phyloP scores from a whole-genome alignment of 2,113 vertebrate species.

The Glaucomys volans region DNA sequence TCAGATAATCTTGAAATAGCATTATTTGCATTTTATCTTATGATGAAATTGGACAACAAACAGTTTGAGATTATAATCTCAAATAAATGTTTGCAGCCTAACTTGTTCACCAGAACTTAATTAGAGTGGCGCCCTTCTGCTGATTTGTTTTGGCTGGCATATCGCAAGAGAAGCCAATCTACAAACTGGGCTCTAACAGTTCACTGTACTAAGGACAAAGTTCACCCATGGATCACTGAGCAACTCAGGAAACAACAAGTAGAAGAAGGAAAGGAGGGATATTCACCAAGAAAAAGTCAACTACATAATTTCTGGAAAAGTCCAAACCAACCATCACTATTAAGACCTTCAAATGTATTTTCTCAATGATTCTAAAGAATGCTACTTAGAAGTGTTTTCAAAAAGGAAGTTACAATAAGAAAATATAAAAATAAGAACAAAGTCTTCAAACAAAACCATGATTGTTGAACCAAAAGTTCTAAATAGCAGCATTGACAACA shows the following conservation, averaged over 20 bases:
- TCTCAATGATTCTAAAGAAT: slow-evolving; percentile 33
- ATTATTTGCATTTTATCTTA: background rate
- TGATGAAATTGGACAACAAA: slow-evolving; percentile 38
- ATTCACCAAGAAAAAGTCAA: background rate
- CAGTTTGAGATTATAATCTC: slow-evolving; percentile 38
- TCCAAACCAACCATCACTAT: background rate
- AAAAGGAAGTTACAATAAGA: background rate
- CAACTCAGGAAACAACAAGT: background rate
- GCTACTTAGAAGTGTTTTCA: background rate
- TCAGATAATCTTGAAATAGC: background rate
- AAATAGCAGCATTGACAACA: background rate
- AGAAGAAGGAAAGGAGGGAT: background rate
- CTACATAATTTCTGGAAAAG: background rate
- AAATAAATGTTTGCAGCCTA: slow-evolving; percentile 7
- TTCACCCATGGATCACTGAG: background rate
- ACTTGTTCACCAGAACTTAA: slow-evolving; percentile 5
- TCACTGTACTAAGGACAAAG: slow-evolving; percentile 10
- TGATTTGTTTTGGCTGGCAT: background rate
- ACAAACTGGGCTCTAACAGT: background rate
- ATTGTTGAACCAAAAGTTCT: slow-evolving; percentile 35
- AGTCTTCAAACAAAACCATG: background rate
- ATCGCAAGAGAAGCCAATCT: background rate
- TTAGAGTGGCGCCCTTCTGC: background rate
- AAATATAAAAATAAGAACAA: background rate
- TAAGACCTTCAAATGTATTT: slow-evolving; percentile 43